These are phyloP conservation scores for Aporophyla lueneburgensis DNA, from an alignment of 2,888 invertebrate species.

Conservation along the genomic window DNA sequence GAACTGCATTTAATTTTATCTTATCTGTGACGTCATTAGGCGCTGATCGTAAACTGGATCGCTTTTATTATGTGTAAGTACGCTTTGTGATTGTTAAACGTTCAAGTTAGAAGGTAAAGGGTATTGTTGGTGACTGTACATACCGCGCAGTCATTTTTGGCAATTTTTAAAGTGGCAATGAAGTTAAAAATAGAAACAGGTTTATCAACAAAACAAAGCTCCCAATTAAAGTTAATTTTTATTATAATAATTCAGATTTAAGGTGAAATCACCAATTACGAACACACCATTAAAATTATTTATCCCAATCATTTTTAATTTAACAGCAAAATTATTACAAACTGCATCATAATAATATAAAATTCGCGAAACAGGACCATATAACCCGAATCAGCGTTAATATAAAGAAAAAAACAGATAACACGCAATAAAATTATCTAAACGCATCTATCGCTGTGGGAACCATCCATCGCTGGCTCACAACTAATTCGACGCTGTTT, in stretches of 20 bases:
- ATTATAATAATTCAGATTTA: slow-evolving; percentile 6
- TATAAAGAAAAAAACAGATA: slow-evolving; percentile 62
- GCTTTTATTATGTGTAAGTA: slow-evolving; percentile 69
- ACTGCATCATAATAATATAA: slow-evolving; percentile 52
- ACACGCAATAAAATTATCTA: slow-evolving; percentile 66
- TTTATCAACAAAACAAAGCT: background rate
- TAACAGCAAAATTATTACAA: slow-evolving; percentile 36
- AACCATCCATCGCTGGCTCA: slow-evolving; percentile 68
- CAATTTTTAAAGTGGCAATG: background rate
- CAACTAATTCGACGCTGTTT: slow-evolving; percentile 75
- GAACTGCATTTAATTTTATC: slow-evolving; percentile 85
- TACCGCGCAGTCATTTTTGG: background rate
- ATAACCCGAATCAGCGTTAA: slow-evolving; percentile 29
- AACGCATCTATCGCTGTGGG: slow-evolving; percentile 66
- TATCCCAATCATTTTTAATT: slow-evolving; percentile 14
- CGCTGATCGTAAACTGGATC: slow-evolving; percentile 64
- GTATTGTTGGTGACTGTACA: slow-evolving; percentile 5
- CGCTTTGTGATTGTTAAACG: slow-evolving; percentile 20
- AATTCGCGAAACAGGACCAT: slow-evolving; percentile 56
- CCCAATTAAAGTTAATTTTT: background rate
- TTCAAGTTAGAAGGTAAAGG: background rate
- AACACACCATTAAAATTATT: slow-evolving; percentile 19
- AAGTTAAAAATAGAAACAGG: background rate
- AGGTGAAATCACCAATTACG: slow-evolving; percentile 28
- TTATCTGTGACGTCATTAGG: slow-evolving; percentile 84